Evolutionary conservation across 2,113 vertebrate genomes (phyloP).

Genomic region (Alethe diademata): DNA sequence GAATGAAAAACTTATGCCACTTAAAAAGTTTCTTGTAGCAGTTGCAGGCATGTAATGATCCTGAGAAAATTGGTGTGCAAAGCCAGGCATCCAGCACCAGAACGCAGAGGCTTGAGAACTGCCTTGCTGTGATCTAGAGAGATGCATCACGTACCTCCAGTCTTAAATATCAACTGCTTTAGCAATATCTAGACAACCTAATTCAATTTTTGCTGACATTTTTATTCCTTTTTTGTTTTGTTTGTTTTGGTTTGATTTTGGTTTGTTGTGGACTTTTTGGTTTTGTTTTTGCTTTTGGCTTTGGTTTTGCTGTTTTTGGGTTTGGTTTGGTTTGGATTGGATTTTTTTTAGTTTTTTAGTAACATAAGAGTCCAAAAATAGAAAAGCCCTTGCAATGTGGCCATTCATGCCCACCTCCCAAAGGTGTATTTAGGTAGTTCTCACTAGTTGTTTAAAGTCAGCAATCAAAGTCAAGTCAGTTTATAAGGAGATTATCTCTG

Average conservation of each 20-base stretch:
- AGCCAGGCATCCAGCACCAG: background rate
- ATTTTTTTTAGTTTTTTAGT: background rate
- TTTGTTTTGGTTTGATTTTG: background rate
- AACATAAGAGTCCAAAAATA: background rate
- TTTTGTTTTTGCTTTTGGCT: too few relatives aligned
- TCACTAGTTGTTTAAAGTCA: background rate
- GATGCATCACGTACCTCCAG: background rate
- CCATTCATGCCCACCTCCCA: background rate
- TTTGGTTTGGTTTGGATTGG: background rate
- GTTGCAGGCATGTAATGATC: background rate
- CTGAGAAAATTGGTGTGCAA: background rate
- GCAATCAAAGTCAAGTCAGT: background rate
- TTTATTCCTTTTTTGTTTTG: background rate
- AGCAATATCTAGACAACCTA: background rate
- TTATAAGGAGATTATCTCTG: background rate
- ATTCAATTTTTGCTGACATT: background rate
- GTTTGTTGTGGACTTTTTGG: too few relatives aligned
- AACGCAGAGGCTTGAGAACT: rapidly evolving
- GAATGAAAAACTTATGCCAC: background rate
- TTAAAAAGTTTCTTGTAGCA: background rate
- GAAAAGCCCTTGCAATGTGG: background rate
- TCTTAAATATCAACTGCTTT: background rate
- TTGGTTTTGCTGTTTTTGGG: background rate
- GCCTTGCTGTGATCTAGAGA: background rate
- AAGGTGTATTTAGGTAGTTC: background rate